Percentiles rank a stretch among this genome's conserved stretches.
phyloP scores from a whole-genome alignment of 2,888 invertebrate genomes.

The Argynnis bischoffii region DNA sequence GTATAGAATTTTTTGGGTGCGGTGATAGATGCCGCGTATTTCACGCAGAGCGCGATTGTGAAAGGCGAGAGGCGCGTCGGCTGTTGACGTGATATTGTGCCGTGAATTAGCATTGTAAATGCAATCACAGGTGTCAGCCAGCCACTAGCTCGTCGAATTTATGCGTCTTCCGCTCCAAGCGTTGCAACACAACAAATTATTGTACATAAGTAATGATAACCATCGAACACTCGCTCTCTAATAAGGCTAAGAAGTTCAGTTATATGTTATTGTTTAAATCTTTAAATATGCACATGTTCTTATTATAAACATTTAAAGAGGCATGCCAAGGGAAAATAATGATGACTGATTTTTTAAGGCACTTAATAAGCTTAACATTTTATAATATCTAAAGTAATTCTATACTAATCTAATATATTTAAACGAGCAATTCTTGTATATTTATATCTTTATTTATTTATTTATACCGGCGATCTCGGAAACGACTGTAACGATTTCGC shows the following conservation, averaged over 20 bases:
- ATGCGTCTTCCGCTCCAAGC: slow-evolving; percentile 73
- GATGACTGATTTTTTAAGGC: no score
- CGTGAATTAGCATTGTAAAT: slow-evolving; percentile 81
- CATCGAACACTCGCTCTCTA: slow-evolving; percentile 31
- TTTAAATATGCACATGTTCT: not conserved
- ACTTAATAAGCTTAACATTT: no score
- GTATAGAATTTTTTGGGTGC: slow-evolving; percentile 17
- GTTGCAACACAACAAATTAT: slow-evolving; percentile 76
- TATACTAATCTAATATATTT: no score
- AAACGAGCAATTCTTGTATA: no score
- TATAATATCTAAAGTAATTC: no score
- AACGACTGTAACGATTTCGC: no score
- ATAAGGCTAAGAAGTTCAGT: slow-evolving; percentile 64
- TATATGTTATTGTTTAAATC: slow-evolving; percentile 43
- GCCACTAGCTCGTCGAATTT: slow-evolving; percentile 76
- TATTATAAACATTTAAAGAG: no score
- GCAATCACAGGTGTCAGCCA: slow-evolving; percentile 81
- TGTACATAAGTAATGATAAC: slow-evolving; percentile 64
- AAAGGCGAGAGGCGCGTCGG: slow-evolving; percentile 45
- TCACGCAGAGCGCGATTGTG: slow-evolving; percentile 35
- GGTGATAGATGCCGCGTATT: slow-evolving; percentile 28
- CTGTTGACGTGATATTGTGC: slow-evolving; percentile 70
- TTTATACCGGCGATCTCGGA: no score
- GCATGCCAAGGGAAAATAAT: no score
- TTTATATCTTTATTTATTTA: no score